Base-by-base conservation (phyloP, 1,140 invertebrate species). In the Limonius californicus region DNA sequence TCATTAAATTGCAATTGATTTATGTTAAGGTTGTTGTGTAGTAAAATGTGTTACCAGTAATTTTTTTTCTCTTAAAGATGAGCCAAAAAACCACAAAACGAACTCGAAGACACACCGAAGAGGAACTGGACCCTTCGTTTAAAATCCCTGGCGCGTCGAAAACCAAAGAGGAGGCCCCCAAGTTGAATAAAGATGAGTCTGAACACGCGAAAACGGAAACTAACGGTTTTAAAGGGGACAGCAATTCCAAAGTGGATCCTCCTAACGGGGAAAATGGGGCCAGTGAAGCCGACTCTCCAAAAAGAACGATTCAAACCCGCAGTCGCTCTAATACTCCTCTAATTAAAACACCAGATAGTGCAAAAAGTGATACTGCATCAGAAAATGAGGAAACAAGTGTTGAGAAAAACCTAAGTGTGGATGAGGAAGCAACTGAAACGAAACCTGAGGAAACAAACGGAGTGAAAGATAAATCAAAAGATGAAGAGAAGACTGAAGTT, bases 271-370 rank as follows among this genome's bases (percentile, higher is more conserved):
- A 39, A 39, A 39, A 39, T 9, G 16, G 16, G 18, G 45, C 18
- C 3, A 12, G 2, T 50, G 45, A 21, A 18, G 45, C 4, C 2
- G 20, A 19, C 3, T 18, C 9, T 6, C 9, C 45, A 3, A 50
- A 50, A 18, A 18, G 45, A 12, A 8, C n/a, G 8, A 50, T 50
- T 19, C 45, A 50, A 7, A 50, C 16, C 3, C n/a, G 45, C 3
- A 50, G 45, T 19, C 45, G 45, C 11, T 50, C 45, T 18, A 50
- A 50, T 14, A 50, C 45, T 19, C 45, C 45, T 19, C 19, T 21
- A 18, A 50, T 2, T 3, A 50, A 50, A 50, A 7, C 12, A 8
- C 6, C 12, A 6, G 14, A 50, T 50, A 11, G 3, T 4, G 14
- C 3, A 18, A 21, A 21, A 19, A 50, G 19, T 19, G 16, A 12